A percentile compares a stretch with the other conserved stretches of the same genome.
phyloP scores from a whole-genome alignment of 2,888 invertebrate species.

The Oligia latruncula region DNA sequence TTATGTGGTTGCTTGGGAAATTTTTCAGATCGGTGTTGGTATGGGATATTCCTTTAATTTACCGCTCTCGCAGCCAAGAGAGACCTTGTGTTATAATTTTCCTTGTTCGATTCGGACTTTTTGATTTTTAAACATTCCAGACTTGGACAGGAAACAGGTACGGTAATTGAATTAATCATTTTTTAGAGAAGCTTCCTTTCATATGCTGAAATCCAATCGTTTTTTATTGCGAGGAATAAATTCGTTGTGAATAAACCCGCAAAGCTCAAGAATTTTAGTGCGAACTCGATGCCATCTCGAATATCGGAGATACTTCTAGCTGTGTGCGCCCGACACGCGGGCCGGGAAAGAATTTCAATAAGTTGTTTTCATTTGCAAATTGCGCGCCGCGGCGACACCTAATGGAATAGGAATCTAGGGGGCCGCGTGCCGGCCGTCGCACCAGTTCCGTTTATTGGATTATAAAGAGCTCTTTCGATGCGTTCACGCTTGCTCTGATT shows the following conservation, averaged over 20 bases:
- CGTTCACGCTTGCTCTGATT: slow-evolving; percentile 62
- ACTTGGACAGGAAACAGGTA: slow-evolving; percentile 20
- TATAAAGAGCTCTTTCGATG: slow-evolving; percentile 77
- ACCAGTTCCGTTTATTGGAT: slow-evolving; percentile 81
- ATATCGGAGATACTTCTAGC: slow-evolving; percentile 77
- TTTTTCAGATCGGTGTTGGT: slow-evolving; percentile 49
- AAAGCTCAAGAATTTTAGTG: slow-evolving; percentile 69
- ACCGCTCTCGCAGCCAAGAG: slow-evolving; percentile 16
- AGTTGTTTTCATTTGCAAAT: slow-evolving; percentile 90
- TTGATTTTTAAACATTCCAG: slow-evolving; percentile 11
- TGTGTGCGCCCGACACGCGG: slow-evolving; percentile 74
- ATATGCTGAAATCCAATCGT: slow-evolving; percentile 19
- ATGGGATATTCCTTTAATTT: slow-evolving; percentile 46
- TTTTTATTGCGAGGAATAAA: slow-evolving; percentile 34
- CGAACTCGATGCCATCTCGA: slow-evolving; percentile 76
- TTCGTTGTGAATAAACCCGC: slow-evolving; percentile 45
- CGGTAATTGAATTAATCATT: slow-evolving; percentile 32
- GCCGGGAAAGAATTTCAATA: slow-evolving; percentile 89
- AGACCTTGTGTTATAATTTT: slow-evolving; percentile 34
- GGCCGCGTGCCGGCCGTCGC: slow-evolving; percentile 77
- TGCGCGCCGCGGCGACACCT: slow-evolving; percentile 87
- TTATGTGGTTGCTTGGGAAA: slow-evolving; percentile 67
- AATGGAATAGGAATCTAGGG: slow-evolving; percentile 87
- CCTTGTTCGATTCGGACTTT: slow-evolving; percentile 40
- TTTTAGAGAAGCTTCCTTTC: slow-evolving; percentile 13